Base-by-base conservation (phyloP, 2,113 vertebrate genomes). In the Phocoena phocoena region DNA sequence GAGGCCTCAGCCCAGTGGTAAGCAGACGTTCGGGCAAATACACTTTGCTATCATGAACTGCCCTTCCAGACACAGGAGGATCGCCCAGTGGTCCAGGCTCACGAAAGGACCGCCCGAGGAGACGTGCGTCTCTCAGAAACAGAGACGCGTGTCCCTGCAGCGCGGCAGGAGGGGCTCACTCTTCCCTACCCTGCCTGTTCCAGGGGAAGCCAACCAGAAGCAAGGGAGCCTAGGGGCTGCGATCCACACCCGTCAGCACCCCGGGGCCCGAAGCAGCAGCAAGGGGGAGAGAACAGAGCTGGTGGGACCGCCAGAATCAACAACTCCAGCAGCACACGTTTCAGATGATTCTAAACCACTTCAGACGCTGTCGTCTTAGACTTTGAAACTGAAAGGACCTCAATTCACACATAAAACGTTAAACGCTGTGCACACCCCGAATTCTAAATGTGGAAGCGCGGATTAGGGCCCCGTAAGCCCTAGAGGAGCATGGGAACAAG, bases 341-440 rank as follows among this genome's bases (percentile, higher is more conserved):
- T 62, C 18, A 12, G 21, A 44, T 28, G 15, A 5, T 14, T 12
- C 62, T 33, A 26, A 17, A 25, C 38, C 9, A 21, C 76, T 15
- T 10, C 21, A 50, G 25, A 53, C 36, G 28, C 33, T 20, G 50
- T 14, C 3, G 58, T 38, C 12, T 31, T 3, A 1, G 38, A 44
- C 23, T 71, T 18, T 44, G 31, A 25, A 23, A 12, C 10, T 33
- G 4, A 9, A 25, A 68, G 71, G 18, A 55, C 81, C 58, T 5
- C 38, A 12, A 21, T 3, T 21, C 41, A 58, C 12, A 38, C 33
- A 31, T 8, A 13, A 31, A 20, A 68, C 62, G 31, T 74, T 13
- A 8, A 36, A 28, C 13, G 17, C 1, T 10, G 17, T 9, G 5
- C 31, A 6, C 1, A n/a, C 25, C 9, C 38, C 18, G 17, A 7